Conservation (phyloP, 2,113 vertebrate species). For the Hymenochirus boettgeri region DNA sequence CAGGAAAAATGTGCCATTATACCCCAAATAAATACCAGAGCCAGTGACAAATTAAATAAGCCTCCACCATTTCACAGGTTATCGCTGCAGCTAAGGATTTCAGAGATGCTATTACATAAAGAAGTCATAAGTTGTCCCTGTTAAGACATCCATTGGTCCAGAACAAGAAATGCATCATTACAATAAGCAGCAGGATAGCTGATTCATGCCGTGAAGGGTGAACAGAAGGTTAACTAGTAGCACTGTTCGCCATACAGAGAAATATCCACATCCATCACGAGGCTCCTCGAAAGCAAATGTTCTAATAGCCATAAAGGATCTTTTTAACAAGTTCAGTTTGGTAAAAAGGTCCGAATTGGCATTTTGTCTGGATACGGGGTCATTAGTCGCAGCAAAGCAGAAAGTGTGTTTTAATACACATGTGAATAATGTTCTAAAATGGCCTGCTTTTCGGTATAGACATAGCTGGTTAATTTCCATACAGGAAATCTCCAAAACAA, state of each 20-base stretch:
- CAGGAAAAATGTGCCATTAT: conserved; percentile 24
- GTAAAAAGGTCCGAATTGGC: no score
- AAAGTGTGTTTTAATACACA: no score
- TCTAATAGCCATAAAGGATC: conserved; percentile 7
- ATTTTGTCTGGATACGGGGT: no score
- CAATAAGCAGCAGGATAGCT: conserved; percentile 27
- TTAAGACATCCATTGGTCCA: conserved; percentile 37
- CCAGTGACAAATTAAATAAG: conserved; percentile 30
- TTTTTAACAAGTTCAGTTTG: no score
- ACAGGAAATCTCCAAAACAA: no score
- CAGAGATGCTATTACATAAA: conserved; percentile 39
- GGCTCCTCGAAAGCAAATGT: conserved; percentile 18
- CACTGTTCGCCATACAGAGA: conserved; percentile 20
- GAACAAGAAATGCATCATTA: conserved; percentile 35
- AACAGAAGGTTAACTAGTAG: conserved; percentile 41
- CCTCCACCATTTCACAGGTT: conserved; percentile 18
- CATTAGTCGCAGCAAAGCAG: no score
- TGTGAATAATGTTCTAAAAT: no score
- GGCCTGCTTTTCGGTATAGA: no score
- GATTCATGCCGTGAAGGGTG: conserved; percentile 39
- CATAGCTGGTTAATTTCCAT: no score
- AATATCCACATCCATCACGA: conserved; percentile 29
- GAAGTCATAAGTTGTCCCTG: conserved; percentile 39
- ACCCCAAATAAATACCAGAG: conserved; percentile 28
- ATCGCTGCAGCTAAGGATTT: conserved; percentile 36